These are phyloP conservation scores for Anas platyrhynchos DNA, from an alignment of 2,113 vertebrate genomes.

Conservation along the genomic window DNA sequence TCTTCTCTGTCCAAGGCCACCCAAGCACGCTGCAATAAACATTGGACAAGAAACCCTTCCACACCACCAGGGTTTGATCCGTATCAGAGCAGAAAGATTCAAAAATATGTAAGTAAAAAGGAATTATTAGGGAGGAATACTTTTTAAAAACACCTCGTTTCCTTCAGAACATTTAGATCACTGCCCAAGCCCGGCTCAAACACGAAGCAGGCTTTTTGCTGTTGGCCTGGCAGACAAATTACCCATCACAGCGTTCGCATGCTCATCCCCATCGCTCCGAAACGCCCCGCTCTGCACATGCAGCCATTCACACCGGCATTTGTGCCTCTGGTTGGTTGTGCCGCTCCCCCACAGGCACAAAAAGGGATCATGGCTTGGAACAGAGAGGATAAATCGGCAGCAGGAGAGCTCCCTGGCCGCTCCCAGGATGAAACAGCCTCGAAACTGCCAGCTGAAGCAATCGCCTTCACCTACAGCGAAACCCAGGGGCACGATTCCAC, in stretches of 20 bases:
- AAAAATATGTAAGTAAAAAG: neutral
- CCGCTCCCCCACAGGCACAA: neutral
- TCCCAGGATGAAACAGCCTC: neutral
- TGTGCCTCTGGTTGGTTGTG: neutral
- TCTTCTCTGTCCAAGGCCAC: neutral
- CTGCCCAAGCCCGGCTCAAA: neutral
- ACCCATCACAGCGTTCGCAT: neutral
- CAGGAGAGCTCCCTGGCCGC: neutral
- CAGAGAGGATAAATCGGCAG: neutral
- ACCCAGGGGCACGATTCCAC: neutral
- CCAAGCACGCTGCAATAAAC: neutral
- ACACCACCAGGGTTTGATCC: neutral
- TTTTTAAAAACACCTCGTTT: accelerated
- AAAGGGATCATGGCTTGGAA: neutral
- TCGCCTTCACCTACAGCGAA: neutral
- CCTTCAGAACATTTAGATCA: neutral
- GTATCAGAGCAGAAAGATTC: accelerated
- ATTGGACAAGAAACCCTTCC: neutral
- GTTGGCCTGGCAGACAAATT: neutral
- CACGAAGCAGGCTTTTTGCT: neutral
- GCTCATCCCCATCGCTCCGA: neutral
- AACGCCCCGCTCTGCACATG: neutral
- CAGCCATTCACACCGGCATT: neutral
- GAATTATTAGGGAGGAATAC: neutral
- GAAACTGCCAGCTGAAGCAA: accelerated